Conservation (phyloP, 1,140 invertebrate genomes). For the Gonatopus flavifemur region DNA sequence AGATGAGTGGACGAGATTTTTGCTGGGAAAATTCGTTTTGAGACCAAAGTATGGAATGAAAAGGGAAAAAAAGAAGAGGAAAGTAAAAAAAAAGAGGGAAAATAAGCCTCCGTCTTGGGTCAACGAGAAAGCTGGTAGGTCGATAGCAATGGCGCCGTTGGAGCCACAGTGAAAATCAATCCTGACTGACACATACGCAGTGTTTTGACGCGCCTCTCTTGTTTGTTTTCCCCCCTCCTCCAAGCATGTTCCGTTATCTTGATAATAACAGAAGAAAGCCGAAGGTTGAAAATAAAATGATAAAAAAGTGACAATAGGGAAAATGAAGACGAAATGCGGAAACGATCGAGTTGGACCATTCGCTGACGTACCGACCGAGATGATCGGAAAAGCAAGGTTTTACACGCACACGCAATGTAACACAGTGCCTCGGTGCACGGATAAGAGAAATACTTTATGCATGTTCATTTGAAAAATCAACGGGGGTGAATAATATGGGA, state of each 20-base stretch:
- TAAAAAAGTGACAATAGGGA: not conserved
- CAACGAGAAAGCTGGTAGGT: constrained; percentile 35
- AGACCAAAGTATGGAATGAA: not conserved
- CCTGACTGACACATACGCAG: constrained; percentile 34
- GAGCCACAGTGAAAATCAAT: constrained; percentile 54
- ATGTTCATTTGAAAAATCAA: too few species aligned
- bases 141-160: constrained; percentile 52
- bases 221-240: constrained; percentile 1
- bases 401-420: constrained; percentile 6
- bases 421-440: constrained; percentile 1
- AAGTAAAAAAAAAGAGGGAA: not conserved
- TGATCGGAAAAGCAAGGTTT: constrained; percentile 18
- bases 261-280: not conserved
- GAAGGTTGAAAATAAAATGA: not conserved
- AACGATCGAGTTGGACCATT: constrained; percentile 7
- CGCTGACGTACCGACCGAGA: constrained; percentile 37
- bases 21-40: too few species aligned
- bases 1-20: too few species aligned
- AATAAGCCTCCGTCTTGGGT: too few species aligned
- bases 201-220: constrained; percentile 41
- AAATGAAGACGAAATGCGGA: not conserved
- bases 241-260: not conserved
- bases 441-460: too few species aligned
- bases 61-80: not conserved
- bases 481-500: too few species aligned